Evolutionary conservation across 2,888 invertebrate genomes (phyloP), one percentile per base, ranked within the genome.

Genomic region (Trissoscelio sp.): DNA sequence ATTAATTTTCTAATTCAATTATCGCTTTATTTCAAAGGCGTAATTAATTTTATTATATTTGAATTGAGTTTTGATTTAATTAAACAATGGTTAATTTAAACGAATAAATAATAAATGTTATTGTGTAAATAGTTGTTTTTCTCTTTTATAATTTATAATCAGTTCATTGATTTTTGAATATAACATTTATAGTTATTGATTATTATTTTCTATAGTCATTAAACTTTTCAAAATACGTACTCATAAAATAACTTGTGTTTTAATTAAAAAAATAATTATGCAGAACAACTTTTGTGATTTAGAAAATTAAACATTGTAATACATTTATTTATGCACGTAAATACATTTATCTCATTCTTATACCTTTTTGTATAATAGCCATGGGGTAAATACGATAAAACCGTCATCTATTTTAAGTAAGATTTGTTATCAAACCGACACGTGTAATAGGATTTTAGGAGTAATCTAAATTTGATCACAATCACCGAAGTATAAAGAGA

Each of bases 1-100:
- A 64, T 64, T 34, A 22, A 16, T 62, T 46, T 62, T 44, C 16
- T 18, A 44, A 18, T 18, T 44, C 18, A 1, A 0, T 18, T 18
- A 39, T 11, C n/a, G 18, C 6, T 55, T 55, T 20, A 37, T 37
- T 37, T 18, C 7, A 5, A 34, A 24, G 3, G 3, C 24, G 24
- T 24, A n/a, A n/a, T 24, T 24, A 24, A 24, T 24, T 24, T 24
- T 4, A 4, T 24, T 24, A 24, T 6, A 24, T 24, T 24, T 4
- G 3, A 5, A 24, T 4, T 24, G 6, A 34, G 34, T 5, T 34
- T 9, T 34, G 34, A 34, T 34, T 34, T 11, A 7, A 34, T 34
- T 34, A 34, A 34, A 4, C 5, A 34, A 5, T 24, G 6, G 3
- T 24, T 24, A 24, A 24, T 24, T 24, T 3, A 24, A 24, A n/a